These are phyloP conservation scores for Chelmon rostratus DNA, from an alignment of 2,797 vertebrate species.

Conservation along the genomic window DNA sequence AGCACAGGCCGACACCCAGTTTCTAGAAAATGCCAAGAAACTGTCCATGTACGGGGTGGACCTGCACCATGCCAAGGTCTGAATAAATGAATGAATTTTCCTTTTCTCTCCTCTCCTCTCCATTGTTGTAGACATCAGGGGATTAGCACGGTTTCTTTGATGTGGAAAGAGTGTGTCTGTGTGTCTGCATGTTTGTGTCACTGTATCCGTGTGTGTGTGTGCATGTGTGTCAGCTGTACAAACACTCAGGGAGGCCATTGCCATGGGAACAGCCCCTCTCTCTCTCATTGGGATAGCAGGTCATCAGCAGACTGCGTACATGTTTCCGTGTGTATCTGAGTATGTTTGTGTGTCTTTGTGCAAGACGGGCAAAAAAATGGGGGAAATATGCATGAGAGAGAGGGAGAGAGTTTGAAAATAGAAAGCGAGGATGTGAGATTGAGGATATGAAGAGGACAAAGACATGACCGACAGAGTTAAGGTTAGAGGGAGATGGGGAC, in stretches of 20 bases:
- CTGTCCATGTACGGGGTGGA: slow-evolving; percentile 99
- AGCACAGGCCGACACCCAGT: slow-evolving; percentile 94
- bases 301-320: slow-evolving; percentile 56
- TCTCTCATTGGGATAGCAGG: slow-evolving; percentile 66
- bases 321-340: slow-evolving; percentile 57
- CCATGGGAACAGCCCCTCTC: slow-evolving; percentile 72
- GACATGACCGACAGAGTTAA: slow-evolving; percentile 17
- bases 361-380: slow-evolving; percentile 1
- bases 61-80: slow-evolving; percentile 97
- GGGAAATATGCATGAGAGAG: slow-evolving; percentile 45
- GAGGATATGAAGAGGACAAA: slow-evolving; percentile 42
- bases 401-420: slow-evolving; percentile 54
- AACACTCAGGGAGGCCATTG: slow-evolving; percentile 74
- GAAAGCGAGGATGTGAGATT: slow-evolving; percentile 40
- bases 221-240: slow-evolving; percentile 78
- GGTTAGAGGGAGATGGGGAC: slow-evolving; percentile 29
- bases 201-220: slow-evolving; percentile 17
- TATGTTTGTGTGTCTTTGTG: slow-evolving; percentile 48
- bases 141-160: slow-evolving; percentile 64
- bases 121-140: slow-evolving; percentile 56
- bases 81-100: slow-evolving; percentile 52
- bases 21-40: slow-evolving; percentile 98
- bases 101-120: slow-evolving; percentile 11
- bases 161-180: slow-evolving; percentile 46
- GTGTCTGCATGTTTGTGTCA: slow-evolving; percentile 41